A percentile compares a stretch with the other conserved stretches of the same genome.
phyloP scores from a whole-genome alignment of 2,888 invertebrate species.

The Rhabditophanes sp. region DNA sequence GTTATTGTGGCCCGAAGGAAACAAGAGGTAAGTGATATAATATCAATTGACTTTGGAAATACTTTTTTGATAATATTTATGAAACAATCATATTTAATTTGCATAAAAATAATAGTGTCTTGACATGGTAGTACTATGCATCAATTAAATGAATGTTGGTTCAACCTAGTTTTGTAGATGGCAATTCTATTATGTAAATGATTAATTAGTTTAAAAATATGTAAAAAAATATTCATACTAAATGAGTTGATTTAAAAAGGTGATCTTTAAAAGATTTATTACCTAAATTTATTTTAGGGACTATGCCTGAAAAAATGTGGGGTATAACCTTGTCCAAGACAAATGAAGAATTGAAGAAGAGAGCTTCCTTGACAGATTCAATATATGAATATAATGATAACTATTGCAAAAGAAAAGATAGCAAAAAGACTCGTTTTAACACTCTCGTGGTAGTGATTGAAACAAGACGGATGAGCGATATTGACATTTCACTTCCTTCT shows the following conservation, averaged over 20 bases:
- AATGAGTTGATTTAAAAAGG: too few relatives aligned
- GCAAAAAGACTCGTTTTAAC: constrained; percentile 12
- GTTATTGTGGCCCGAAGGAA: constrained; percentile 37
- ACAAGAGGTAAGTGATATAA: constrained; percentile 16
- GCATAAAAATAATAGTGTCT: neutral
- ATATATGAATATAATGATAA: constrained; percentile 10
- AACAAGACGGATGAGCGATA: constrained; percentile 8
- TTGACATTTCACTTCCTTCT: constrained; percentile 5
- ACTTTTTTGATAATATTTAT: neutral
- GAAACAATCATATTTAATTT: neutral
- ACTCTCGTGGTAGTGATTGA: constrained; percentile 11
- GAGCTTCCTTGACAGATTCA: constrained; percentile 3
- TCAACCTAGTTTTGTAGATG: too few relatives aligned
- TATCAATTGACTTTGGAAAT: neutral
- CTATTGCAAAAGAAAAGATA: constrained; percentile 12
- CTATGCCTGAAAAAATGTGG: constrained; percentile 14
- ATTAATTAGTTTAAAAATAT: too few relatives aligned
- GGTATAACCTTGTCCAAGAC: constrained; percentile 7
- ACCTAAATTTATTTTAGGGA: constrained; percentile 8
- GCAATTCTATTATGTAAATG: too few relatives aligned
- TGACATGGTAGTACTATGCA: neutral
- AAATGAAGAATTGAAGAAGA: constrained; percentile 4
- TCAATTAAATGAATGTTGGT: too few relatives aligned
- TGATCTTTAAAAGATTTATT: too few relatives aligned
- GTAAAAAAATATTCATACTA: too few relatives aligned